Evolutionary conservation across 2,888 invertebrate species (phyloP).

Genomic region (Mamestra brassicae): DNA sequence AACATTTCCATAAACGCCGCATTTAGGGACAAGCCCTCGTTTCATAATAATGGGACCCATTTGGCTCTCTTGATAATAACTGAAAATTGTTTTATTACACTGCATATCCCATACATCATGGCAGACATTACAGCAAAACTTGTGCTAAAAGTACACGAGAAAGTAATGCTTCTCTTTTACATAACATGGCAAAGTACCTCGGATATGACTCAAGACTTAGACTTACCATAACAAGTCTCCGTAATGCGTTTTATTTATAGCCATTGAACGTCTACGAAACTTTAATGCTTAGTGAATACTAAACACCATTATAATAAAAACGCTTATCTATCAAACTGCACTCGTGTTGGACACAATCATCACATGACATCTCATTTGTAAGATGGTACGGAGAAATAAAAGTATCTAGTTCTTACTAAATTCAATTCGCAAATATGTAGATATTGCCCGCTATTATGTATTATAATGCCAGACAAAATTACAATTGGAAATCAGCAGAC

Average conservation of each 20-base stretch:
- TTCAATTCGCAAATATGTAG: conserved; percentile 2
- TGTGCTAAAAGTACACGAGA: conserved; percentile 48
- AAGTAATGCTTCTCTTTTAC: conserved; percentile 46
- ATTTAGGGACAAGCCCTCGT: conserved; percentile 71
- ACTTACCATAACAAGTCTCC: conserved; percentile 45
- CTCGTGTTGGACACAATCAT: conserved; percentile 7
- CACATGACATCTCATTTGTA: conserved; percentile 10
- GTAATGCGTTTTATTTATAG: conserved; percentile 40
- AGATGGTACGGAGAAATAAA: neutral
- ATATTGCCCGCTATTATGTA: conserved; percentile 8
- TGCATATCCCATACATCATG: conserved; percentile 25
- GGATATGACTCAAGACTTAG: conserved; percentile 27
- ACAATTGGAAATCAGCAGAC: conserved; percentile 45
- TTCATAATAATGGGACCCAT: conserved; percentile 72
- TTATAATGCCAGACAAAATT: conserved; percentile 34
- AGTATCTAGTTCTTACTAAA: neutral
- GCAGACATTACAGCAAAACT: conserved; percentile 29
- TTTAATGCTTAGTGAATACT: conserved; percentile 18
- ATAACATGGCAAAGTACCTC: conserved; percentile 33
- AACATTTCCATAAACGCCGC: conserved; percentile 77
- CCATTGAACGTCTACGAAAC: conserved; percentile 2
- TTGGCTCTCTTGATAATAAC: conserved; percentile 67
- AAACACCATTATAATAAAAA: conserved; percentile 19
- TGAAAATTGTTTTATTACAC: conserved; percentile 62
- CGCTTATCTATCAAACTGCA: conserved; percentile 8